Conservation (phyloP, 1,140 invertebrate species). For the Hylaeus volcanicus region DNA sequence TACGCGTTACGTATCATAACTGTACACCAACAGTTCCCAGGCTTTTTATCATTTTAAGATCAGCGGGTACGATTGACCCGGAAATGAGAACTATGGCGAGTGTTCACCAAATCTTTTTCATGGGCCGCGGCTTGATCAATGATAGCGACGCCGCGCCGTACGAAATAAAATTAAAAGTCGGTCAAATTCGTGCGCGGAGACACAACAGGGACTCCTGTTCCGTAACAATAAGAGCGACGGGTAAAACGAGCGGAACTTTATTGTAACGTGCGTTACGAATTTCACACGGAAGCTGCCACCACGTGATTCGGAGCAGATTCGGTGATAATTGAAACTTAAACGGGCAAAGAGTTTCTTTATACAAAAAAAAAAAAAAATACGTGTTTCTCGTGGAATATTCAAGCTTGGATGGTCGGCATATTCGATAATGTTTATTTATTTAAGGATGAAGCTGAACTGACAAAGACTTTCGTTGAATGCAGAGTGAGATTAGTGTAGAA, state of each 20-base stretch:
- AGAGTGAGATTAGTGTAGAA: too few relatives aligned
- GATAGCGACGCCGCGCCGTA: background rate
- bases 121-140: conserved; percentile 2
- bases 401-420: too few relatives aligned
- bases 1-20: conserved; percentile 61
- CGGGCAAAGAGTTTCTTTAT: background rate
- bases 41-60: conserved; percentile 58
- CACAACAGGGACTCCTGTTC: background rate
- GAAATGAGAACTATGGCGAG: conserved; percentile 26
- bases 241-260: background rate
- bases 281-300: background rate
- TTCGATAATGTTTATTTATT: too few relatives aligned
- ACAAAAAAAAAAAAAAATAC: background rate
- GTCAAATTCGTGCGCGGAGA: background rate
- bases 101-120: conserved; percentile 25
- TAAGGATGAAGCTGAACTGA: too few relatives aligned
- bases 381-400: too few relatives aligned
- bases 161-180: conserved; percentile 17
- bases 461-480: too few relatives aligned
- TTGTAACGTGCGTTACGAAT: background rate
- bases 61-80: conserved; percentile 42
- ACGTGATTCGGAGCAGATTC: background rate
- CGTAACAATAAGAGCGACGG: background rate
- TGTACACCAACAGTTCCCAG: conserved; percentile 61
- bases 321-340: background rate